phyloP scores from a whole-genome alignment of 92 coral and sea anemone genomes.

The Phenganax stokvisi region DNA sequence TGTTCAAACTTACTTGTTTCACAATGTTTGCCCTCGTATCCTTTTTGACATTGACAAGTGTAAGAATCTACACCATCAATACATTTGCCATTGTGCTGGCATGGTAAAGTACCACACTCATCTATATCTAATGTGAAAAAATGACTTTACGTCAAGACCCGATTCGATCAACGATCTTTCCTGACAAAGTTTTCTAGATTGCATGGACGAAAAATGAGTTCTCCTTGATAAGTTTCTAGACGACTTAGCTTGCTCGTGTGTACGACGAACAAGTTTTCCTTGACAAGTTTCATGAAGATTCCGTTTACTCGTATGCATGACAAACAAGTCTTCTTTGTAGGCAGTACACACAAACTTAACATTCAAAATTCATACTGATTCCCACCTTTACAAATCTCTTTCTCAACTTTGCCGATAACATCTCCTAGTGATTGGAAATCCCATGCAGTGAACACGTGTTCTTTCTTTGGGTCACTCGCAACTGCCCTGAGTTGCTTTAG shows the following conservation, averaged over 20 bases:
- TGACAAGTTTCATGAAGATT: too few relatives aligned
- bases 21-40: constrained; percentile 29
- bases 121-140: constrained; percentile 15
- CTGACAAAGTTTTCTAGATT: too few relatives aligned
- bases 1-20: constrained; percentile 17
- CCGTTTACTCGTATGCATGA: too few relatives aligned
- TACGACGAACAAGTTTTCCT: too few relatives aligned
- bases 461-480: constrained; percentile 35
- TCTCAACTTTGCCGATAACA: constrained; percentile 22
- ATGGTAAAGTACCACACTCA: constrained; percentile 31
- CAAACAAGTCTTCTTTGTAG: too few relatives aligned
- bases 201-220: too few relatives aligned
- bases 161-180: too few relatives aligned
- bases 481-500: constrained; percentile 13
- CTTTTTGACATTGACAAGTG: constrained; percentile 30
- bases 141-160: not conserved
- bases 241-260: too few relatives aligned
- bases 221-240: too few relatives aligned
- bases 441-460: constrained; percentile 31
- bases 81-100: constrained; percentile 32
- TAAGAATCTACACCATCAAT: constrained; percentile 36
- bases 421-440: constrained; percentile 26
- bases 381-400: constrained; percentile 41
- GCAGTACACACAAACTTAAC: too few relatives aligned
- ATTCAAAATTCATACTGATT: not conserved